A percentile compares a stretch with the other conserved stretches of the same genome.
These are phyloP conservation scores for Rapana venosa DNA, from an alignment of 2,888 invertebrate genomes.

Conservation along the genomic window DNA sequence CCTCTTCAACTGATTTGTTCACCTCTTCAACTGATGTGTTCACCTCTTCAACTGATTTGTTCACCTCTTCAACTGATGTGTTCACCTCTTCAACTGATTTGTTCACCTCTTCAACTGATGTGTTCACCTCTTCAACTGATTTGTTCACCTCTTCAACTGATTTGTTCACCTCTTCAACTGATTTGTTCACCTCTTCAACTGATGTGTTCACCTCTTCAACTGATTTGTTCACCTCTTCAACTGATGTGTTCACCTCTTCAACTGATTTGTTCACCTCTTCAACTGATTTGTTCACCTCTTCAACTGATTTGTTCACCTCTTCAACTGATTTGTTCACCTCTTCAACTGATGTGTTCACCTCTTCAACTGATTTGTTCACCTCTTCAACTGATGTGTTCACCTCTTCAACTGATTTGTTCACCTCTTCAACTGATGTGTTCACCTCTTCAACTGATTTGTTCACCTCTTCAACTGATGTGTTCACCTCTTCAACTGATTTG, in stretches of 20 bases:
- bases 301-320: slow-evolving; percentile 92
- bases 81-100: slow-evolving; percentile 94
- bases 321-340: too few relatives aligned
- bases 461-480: too few relatives aligned
- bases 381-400: too few relatives aligned
- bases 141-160: slow-evolving; percentile 95
- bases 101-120: too few relatives aligned
- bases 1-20: slow-evolving; percentile 94
- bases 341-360: too few relatives aligned
- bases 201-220: slow-evolving; percentile 97
- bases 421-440: too few relatives aligned
- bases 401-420: slow-evolving; percentile 95
- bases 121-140: slow-evolving; percentile 94
- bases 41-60: slow-evolving; percentile 94
- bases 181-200: too few relatives aligned
- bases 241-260: too few relatives aligned
- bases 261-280: slow-evolving; percentile 92
- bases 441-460: slow-evolving; percentile 94
- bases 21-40: too few relatives aligned
- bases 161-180: slow-evolving; percentile 95
- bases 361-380: slow-evolving; percentile 94
- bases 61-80: too few relatives aligned
- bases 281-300: slow-evolving; percentile 95
- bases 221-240: too few relatives aligned
- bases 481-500: slow-evolving; percentile 94